Evolutionary conservation across 2,113 vertebrate species (phyloP).

Genomic region (Varanus salvator): DNA sequence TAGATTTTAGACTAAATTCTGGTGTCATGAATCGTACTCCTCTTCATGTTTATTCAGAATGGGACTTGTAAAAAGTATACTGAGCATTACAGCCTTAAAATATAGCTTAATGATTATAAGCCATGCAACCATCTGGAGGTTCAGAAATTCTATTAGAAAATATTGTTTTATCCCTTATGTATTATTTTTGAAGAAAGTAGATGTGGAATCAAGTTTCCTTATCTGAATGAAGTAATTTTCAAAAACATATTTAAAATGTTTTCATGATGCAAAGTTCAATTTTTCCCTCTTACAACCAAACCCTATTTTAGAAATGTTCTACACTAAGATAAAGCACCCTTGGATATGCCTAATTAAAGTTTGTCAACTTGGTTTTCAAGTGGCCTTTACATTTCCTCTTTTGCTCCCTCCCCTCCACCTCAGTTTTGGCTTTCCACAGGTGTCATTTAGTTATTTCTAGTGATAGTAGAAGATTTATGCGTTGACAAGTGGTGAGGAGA

Average conservation of each 20-base stretch:
- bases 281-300: neutral
- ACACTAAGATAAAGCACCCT: constrained; percentile 1
- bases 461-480: constrained; percentile 78
- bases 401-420: constrained; percentile 15
- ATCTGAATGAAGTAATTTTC: rapidly evolving
- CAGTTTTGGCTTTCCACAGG: constrained; percentile 50
- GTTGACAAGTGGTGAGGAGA: constrained; percentile 77
- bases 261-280: neutral
- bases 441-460: constrained; percentile 74
- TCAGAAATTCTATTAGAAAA: neutral
- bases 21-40: neutral
- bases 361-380: constrained; percentile 47
- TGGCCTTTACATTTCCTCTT: constrained; percentile 1
- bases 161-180: rapidly evolving
- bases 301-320: constrained; percentile 20
- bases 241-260: neutral
- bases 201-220: neutral
- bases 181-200: neutral
- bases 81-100: neutral
- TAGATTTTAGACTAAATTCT: neutral
- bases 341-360: neutral
- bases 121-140: neutral
- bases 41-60: neutral
- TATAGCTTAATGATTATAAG: neutral
- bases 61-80: neutral